Percentiles rank a stretch among this genome's conserved stretches.
Evolutionary conservation across 2,113 vertebrate species (phyloP).

Genomic region (Psammodynastes pulverulentus): DNA sequence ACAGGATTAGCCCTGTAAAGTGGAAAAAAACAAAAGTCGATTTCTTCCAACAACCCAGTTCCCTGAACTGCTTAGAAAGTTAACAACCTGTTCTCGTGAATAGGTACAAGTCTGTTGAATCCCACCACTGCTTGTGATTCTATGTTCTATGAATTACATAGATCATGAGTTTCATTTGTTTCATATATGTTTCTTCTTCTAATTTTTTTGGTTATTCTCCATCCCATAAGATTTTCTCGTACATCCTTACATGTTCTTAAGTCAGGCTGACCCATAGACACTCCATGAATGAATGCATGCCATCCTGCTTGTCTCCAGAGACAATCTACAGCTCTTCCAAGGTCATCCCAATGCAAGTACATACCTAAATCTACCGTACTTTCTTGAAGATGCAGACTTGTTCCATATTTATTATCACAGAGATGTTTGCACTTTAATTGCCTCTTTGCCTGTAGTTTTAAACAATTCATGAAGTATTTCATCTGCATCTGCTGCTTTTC

Average conservation of each 20-base stretch:
- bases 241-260: background rate
- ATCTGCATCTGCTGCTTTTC: background rate
- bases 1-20: too few species aligned
- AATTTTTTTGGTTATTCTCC: background rate
- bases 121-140: too few species aligned
- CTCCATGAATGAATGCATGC: background rate
- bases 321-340: background rate
- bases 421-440: background rate
- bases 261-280: background rate
- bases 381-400: background rate
- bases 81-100: too few species aligned
- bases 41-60: too few species aligned
- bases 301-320: background rate
- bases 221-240: background rate
- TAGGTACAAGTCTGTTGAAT: too few species aligned
- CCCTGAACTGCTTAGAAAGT: too few species aligned
- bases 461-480: background rate
- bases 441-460: background rate
- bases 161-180: background rate
- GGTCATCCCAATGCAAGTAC: background rate
- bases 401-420: background rate
- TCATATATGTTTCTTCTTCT: background rate
- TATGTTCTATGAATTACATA: background rate
- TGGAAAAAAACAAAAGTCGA: too few species aligned
- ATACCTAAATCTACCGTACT: background rate